Evolutionary conservation across 1,140 invertebrate species (phyloP), one percentile per base, ranked within the genome.

Genomic region (Drosophila lacertosa): DNA sequence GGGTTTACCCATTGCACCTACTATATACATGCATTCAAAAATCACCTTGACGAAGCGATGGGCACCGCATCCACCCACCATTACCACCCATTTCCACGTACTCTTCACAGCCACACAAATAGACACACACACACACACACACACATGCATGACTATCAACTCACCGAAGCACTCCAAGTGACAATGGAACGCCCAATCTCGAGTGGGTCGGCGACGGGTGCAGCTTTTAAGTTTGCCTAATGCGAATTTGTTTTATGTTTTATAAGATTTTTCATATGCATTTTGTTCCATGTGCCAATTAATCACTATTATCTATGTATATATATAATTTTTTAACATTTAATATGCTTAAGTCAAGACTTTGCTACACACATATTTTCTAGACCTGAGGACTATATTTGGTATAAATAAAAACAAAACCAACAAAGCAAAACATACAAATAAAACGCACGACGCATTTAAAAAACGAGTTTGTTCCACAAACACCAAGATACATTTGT

Each of bases 361-460:
- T 47, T 70, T 74, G 26, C 47, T 50, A 50, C 40, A 37, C 37
- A 68, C 64, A 50, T 77, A 71, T 63, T 74, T 59, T 67, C 4
- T 75, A 67, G 58, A 77, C 54, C 57, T 54, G 51, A 67, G 71
- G 48, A 74, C 74, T 67, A 60, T 42, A 67, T 53, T 64, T 54
- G 20, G 26, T 26, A 64, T 32, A 33, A 9, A 51, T 16, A 44
- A 58, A 24, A 42, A 48, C 33, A 60, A 48, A 24, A 18, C 54
- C 26, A 66, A 32, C 59, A 40, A 67, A 63, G n/a, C n/a, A 71
- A 71, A 62, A 59, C 40, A 45, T n/a, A 69, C 50, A 42, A 80
- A 86, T 59, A 76, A 69, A 82, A 79, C 76, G 63, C 76, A 76
- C 80, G 63, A 83, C 81, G 76, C 76, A 83, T 84, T 80, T 69